Conservation (phyloP, 2,113 vertebrate genomes). For the Eupsittula cactorum region DNA sequence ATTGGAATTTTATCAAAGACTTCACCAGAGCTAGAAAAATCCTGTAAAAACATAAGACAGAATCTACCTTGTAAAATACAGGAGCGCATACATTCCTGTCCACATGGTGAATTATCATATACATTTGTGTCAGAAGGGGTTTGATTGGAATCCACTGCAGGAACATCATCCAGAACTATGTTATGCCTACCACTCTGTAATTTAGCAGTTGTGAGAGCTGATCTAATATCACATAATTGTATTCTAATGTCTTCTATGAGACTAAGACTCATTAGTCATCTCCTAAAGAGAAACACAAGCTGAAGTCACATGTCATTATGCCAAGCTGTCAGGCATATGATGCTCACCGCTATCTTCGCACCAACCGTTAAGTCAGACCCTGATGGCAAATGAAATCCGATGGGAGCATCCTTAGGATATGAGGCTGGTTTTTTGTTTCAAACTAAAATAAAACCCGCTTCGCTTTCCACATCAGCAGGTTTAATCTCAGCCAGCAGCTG, state of each 20-base stretch:
- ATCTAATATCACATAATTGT: slow-evolving; percentile 53
- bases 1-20: slow-evolving; percentile 68
- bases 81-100: slow-evolving; percentile 16
- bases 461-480: neutral
- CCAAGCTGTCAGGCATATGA: neutral
- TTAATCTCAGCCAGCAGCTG: neutral
- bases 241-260: slow-evolving; percentile 62
- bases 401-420: neutral
- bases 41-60: neutral
- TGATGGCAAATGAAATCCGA: neutral
- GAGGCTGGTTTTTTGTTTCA: neutral
- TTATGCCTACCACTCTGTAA: slow-evolving; percentile 5
- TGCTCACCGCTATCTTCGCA: neutral
- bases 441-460: neutral
- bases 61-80: slow-evolving; percentile 39
- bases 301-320: slow-evolving; percentile 30
- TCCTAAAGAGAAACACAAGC: slow-evolving; percentile 49
- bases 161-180: neutral
- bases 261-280: slow-evolving; percentile 59
- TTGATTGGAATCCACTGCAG: slow-evolving; percentile 47
- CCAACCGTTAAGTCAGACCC: neutral
- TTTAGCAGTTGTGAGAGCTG: slow-evolving; percentile 54
- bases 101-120: slow-evolving; percentile 8
- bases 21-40: slow-evolving; percentile 17
- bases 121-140: slow-evolving; percentile 59